Base-by-base conservation (phyloP, 1,140 invertebrate genomes). In the Anthonomus grandis region DNA sequence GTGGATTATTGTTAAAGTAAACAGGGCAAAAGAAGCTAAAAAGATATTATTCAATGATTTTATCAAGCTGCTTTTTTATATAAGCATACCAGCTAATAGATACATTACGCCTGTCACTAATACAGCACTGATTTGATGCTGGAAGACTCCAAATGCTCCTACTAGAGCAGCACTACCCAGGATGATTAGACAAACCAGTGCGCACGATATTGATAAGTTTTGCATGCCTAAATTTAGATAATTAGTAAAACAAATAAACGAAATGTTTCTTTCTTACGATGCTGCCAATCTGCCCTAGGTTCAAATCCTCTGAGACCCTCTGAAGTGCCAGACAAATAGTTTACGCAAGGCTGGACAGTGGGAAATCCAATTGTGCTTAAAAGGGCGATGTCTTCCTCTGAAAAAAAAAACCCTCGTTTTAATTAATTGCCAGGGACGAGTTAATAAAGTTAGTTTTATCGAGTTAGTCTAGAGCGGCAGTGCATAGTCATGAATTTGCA, bases 81-180 rank as follows among this genome's bases (percentile, higher is more conserved):
- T 34, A 12, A 37, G 12, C 21, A 8, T 55, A 92, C 90, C 90
- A 75, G 91, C 90, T 62, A 95, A 73, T 17, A 93, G 75, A 74
- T 93, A 93, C 89, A 95, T 93, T 21, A 94, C 90, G 15, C 91
- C 91, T 0, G 91, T 94, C 2, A 95, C 86, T 8, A 95, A 80
- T 4, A 93, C 90, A 2, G 90, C 91, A 62, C 89, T 91, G 50
- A 93, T 91, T 77, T 93, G 91, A 66, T 90, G 86, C 70, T 90
- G 84, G 64, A 89, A 84, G 4, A 94, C 81, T 6, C 91, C 90
- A 69, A 93, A 92, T 41, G 86, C 81, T 46, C 91, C 91, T 1
- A 93, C 86, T 5, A 93, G 73, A 3, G 89, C 87, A 2, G 90
- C 87, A 59, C 85, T 86, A 15, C 86, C 87, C 48, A 95, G 69